These are phyloP conservation scores for Mus spretus DNA, from an alignment of 2,797 vertebrate genomes.

Conservation along the genomic window DNA sequence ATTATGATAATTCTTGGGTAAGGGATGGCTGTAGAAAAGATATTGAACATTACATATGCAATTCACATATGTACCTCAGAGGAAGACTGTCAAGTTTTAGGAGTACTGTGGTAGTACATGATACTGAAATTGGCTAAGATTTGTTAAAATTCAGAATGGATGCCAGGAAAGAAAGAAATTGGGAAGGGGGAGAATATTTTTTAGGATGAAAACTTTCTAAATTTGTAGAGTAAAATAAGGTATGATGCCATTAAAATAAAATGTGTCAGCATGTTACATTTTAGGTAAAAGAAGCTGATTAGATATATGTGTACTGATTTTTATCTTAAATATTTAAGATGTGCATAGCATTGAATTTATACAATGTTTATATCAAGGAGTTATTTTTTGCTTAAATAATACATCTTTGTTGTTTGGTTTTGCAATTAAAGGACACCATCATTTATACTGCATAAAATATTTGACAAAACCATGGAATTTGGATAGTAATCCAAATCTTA, in stretches of 20 bases:
- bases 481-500: neutral
- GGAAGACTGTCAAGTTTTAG: constrained; percentile 67
- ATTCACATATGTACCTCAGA: constrained; percentile 61
- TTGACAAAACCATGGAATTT: constrained; percentile 41
- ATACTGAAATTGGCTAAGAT: constrained; percentile 53
- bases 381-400: constrained; percentile 33
- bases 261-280: neutral
- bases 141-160: constrained; percentile 71
- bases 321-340: constrained; percentile 11
- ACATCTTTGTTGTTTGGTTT: constrained; percentile 30
- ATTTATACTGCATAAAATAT: constrained; percentile 58
- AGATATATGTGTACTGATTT: neutral
- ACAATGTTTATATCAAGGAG: constrained; percentile 38
- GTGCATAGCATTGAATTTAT: neutral
- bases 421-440: neutral
- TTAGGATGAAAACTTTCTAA: constrained; percentile 54
- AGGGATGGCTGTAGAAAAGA: constrained; percentile 61
- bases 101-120: neutral
- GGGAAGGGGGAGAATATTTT: neutral
- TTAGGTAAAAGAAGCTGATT: neutral
- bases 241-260: constrained; percentile 31
- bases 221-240: constrained; percentile 41
- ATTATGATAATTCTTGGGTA: constrained; percentile 68
- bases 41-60: constrained; percentile 49
- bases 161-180: constrained; percentile 21